A percentile compares a stretch with the other conserved stretches of the same genome.
Conservation (phyloP, 2,888 invertebrate genomes). For the Athalia cordata region DNA sequence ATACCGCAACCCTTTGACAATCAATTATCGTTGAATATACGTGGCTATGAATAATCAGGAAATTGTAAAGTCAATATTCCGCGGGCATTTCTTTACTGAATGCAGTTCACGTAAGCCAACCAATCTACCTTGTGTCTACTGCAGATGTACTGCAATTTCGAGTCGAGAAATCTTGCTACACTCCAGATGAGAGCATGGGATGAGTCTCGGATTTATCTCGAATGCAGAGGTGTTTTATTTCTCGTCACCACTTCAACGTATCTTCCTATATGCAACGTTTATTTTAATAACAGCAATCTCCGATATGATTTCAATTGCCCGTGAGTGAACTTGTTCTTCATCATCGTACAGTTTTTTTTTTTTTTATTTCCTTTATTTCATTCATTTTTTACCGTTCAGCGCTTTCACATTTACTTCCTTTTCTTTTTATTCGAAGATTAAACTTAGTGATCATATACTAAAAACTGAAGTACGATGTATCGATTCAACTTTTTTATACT, state of each 20-base stretch:
- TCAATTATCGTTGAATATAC: too few species aligned
- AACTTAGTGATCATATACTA: too few species aligned
- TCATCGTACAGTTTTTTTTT: too few species aligned
- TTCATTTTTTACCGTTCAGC: not conserved
- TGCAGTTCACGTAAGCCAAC: too few species aligned
- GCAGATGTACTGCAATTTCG: not conserved
- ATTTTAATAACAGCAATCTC: constrained; percentile 22
- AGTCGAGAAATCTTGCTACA: not conserved
- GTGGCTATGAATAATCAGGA: too few species aligned
- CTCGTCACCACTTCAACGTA: constrained; percentile 10
- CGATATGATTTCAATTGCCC: not conserved
- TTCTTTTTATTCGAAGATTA: not conserved
- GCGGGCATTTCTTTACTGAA: too few species aligned
- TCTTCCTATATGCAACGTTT: not conserved
- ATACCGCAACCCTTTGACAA: too few species aligned
- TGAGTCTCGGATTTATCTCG: not conserved
- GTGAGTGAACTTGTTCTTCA: too few species aligned
- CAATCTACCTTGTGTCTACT: too few species aligned
- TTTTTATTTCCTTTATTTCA: too few species aligned
- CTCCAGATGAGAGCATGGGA: not conserved
- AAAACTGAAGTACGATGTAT: constrained; percentile 5
- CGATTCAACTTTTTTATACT: constrained; percentile 1
- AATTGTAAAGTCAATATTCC: too few species aligned
- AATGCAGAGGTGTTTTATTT: not conserved
- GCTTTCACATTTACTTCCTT: not conserved